Evolutionary conservation across 2,888 invertebrate genomes (phyloP).

Genomic region (Pyrochroa serraticornis): DNA sequence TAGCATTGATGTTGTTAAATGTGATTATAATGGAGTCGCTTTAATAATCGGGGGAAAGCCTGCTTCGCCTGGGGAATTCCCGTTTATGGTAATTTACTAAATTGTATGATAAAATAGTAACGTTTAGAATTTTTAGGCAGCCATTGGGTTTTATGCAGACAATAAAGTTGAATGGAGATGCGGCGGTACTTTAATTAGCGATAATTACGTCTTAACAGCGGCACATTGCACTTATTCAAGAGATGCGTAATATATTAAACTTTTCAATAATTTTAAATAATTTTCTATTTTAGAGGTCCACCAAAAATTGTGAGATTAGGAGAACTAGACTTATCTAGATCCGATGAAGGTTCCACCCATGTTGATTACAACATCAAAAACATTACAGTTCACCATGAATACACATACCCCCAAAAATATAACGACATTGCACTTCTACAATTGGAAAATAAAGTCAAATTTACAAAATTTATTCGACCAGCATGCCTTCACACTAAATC

Average conservation of each 20-base stretch:
- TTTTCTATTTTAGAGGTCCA: constrained; percentile 51
- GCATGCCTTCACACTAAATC: constrained; percentile 65
- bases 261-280: constrained; percentile 1
- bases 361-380: constrained; percentile 57
- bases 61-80: constrained; percentile 64
- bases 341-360: constrained; percentile 61
- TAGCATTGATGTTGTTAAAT: constrained; percentile 60
- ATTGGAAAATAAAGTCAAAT: constrained; percentile 55
- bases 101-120: background rate
- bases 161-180: constrained; percentile 56
- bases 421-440: constrained; percentile 71
- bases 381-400: constrained; percentile 63
- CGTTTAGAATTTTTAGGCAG: constrained; percentile 50
- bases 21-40: constrained; percentile 60
- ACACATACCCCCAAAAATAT: constrained; percentile 63
- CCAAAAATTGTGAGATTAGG: constrained; percentile 65
- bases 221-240: constrained; percentile 61
- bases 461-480: constrained; percentile 64
- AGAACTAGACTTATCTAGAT: constrained; percentile 62
- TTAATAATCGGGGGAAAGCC: constrained; percentile 66
- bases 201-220: constrained; percentile 63
- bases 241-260: constrained; percentile 40
- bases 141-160: constrained; percentile 52
- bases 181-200: constrained; percentile 64
- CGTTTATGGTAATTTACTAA: constrained; percentile 63